These are phyloP conservation scores for Dicaeum eximium DNA, from an alignment of 2,113 vertebrate genomes.

Conservation along the genomic window DNA sequence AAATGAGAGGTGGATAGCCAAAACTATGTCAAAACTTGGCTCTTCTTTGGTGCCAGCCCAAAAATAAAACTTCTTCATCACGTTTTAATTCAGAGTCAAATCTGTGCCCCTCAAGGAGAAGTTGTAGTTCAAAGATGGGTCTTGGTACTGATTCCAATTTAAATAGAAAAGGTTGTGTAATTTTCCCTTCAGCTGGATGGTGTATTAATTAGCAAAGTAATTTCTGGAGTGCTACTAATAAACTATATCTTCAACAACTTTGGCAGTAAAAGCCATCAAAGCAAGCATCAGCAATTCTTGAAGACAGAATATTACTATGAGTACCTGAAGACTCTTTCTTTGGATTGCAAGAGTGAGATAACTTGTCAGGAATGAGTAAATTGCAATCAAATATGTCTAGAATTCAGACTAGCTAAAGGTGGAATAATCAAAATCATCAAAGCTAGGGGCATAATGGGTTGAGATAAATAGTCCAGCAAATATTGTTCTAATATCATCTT, in stretches of 20 bases:
- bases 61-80: background rate
- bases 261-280: background rate
- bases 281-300: conserved; percentile 36
- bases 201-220: background rate
- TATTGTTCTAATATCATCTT: conserved; percentile 61
- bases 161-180: background rate
- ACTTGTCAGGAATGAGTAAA: conserved; percentile 37
- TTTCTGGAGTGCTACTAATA: background rate
- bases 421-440: conserved; percentile 53
- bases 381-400: conserved; percentile 42
- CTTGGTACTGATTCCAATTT: background rate
- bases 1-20: background rate
- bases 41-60: background rate
- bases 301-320: background rate
- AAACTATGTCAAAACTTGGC: background rate
- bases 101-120: background rate
- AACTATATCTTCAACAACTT: background rate
- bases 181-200: background rate
- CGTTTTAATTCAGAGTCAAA: background rate
- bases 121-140: background rate
- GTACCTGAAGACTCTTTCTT: conserved; percentile 27
- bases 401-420: conserved; percentile 43
- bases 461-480: conserved; percentile 46
- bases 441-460: conserved; percentile 38
- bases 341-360: background rate